Evolutionary conservation across 1,140 invertebrate species (phyloP), one percentile per base, ranked within the genome.

Genomic region (Diprion similis): DNA sequence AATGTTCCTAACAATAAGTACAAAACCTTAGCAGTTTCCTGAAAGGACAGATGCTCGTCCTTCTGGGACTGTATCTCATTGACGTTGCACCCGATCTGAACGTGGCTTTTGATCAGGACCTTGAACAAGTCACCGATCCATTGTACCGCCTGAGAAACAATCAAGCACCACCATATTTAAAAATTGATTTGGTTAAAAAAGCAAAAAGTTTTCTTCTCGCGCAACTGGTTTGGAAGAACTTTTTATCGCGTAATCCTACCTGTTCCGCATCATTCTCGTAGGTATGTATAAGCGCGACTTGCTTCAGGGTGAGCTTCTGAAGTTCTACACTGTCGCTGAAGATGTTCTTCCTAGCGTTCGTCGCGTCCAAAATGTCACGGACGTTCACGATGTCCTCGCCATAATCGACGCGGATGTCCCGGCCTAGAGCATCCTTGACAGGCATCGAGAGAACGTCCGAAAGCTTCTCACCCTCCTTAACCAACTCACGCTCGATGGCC

Each of bases 391-490:
- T 94, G 77, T 95, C 93, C 78, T 90, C 89, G 45, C 89, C 90
- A 76, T 94, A 95, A 88, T 95, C 92, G 9, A 94, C 90, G 15
- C 89, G 87, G 78, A 95, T 89, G 83, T 95, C 94, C 75, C 93
- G 89, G 19, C 93, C 93, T 71, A 94, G 87, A 0, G 94, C 93
- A 85, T 95, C 94, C 86, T 95, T 95, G 65, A 95, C 91, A 10
- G 94, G 94, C 89, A 95, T 92, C 9, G 94, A 93, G 70, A 95
- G 88, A 83, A 95, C 90, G 84, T 95, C 94, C 24, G 94, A 92
- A 46, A 96, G 85, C 79, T 93, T 94, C 84, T 95, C 94, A 15
- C 94, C 94, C 86, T 95, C 93, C 78, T 91, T 90, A n/a, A 92
- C 88, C 72, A 95, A 89, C 81, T 94, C 91, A 68, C 89, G 88